Percentiles rank a stretch among this genome's conserved stretches.
phyloP scores from a whole-genome alignment of 2,113 vertebrate species.

The Varanus salvator region DNA sequence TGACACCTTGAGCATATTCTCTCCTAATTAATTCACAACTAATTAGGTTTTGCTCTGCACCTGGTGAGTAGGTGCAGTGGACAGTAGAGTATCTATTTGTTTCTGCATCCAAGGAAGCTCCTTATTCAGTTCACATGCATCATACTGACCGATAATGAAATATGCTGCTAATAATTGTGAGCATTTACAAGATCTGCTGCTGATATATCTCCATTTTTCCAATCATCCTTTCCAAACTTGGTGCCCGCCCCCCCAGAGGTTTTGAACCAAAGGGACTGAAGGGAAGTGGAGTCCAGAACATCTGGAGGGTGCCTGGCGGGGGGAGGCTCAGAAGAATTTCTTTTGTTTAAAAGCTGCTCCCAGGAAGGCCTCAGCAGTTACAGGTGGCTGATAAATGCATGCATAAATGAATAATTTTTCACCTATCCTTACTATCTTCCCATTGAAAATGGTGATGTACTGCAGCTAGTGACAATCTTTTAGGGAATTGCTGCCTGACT shows the following conservation, averaged over 20 bases:
- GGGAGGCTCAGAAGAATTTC: background rate
- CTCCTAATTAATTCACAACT: slow-evolving; percentile 5
- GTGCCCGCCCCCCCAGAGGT: too few relatives aligned
- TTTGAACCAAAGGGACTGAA: too few relatives aligned
- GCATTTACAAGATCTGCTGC: background rate
- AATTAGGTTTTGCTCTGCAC: background rate
- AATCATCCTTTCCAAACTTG: too few relatives aligned
- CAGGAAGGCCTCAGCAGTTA: background rate
- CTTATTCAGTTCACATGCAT: too few relatives aligned
- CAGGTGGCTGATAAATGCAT: too few relatives aligned
- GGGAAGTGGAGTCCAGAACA: too few relatives aligned
- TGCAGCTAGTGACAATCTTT: background rate
- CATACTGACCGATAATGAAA: too few relatives aligned
- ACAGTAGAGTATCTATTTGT: slow-evolving; percentile 1
- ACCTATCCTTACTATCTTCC: background rate
- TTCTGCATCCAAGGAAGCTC: background rate
- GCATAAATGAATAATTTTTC: too few relatives aligned
- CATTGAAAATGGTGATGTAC: background rate
- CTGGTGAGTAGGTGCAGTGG: background rate
- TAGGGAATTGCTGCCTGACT: background rate
- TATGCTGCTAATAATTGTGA: background rate
- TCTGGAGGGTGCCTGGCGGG: too few relatives aligned
- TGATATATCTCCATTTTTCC: background rate
- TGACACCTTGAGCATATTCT: background rate
- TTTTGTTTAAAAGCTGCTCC: background rate